Percentiles rank a stretch among this genome's conserved stretches.
phyloP scores from a whole-genome alignment of 2,888 invertebrate genomes.

The Acanthacorydalis orientalis region DNA sequence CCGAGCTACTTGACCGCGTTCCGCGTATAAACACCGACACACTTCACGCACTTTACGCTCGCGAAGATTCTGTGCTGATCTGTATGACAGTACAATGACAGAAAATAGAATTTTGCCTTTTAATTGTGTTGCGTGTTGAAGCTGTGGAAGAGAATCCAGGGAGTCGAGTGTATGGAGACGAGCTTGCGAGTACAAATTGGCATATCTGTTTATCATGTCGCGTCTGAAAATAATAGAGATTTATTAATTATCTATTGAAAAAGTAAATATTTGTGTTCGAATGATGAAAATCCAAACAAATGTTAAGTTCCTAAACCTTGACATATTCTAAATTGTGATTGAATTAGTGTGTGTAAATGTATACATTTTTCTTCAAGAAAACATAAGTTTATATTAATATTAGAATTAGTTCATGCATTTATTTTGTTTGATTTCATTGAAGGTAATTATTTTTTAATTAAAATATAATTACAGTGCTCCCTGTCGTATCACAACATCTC shows the following conservation, averaged over 20 bases:
- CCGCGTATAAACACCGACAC: constrained; percentile 29
- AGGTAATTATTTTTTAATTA: too few relatives aligned
- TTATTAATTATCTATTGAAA: neutral
- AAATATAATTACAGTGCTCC: too few relatives aligned
- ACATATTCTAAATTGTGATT: too few relatives aligned
- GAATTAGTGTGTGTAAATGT: too few relatives aligned
- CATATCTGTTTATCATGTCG: constrained; percentile 62
- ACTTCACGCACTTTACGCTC: constrained; percentile 58
- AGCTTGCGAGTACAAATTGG: constrained; percentile 68
- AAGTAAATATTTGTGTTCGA: too few relatives aligned
- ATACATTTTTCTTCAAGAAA: too few relatives aligned
- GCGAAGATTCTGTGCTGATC: constrained; percentile 51
- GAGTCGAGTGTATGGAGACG: constrained; percentile 76
- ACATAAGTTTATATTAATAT: too few relatives aligned
- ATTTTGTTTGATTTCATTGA: too few relatives aligned
- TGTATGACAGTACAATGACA: constrained; percentile 74
- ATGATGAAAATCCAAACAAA: too few relatives aligned
- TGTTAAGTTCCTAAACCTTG: too few relatives aligned
- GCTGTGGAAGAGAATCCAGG: constrained; percentile 60
- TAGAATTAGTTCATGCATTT: too few relatives aligned
- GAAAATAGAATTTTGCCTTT: constrained; percentile 93
- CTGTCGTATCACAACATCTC: too few relatives aligned
- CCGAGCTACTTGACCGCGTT: constrained; percentile 24
- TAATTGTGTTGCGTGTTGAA: constrained; percentile 70
- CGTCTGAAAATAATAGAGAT: constrained; percentile 27